Evolutionary conservation across 2,888 invertebrate genomes (phyloP).

Genomic region (Sminthurinus aureus): DNA sequence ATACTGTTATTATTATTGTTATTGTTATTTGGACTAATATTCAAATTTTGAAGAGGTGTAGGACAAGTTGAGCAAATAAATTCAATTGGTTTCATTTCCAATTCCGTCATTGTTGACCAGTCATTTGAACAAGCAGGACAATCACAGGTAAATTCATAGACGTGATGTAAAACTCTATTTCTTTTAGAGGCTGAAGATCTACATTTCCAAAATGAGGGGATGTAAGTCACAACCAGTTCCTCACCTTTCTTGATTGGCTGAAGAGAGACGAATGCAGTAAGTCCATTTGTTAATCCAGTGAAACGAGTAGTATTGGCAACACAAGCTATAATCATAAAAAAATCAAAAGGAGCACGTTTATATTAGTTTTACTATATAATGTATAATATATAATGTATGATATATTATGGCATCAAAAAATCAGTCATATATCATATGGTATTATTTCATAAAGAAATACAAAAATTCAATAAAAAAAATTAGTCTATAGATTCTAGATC

Average conservation of each 20-base stretch:
- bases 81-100: not conserved
- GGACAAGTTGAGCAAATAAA: not conserved
- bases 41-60: not conserved
- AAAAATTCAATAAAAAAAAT: too few species aligned
- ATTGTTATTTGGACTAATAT: not conserved
- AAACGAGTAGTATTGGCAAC: constrained; percentile 6
- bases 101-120: not conserved
- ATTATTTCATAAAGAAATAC: too few species aligned
- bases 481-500: too few species aligned
- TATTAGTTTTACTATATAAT: too few species aligned
- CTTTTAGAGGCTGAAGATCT: not conserved
- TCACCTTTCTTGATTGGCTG: not conserved
- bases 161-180: not conserved
- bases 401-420: too few species aligned
- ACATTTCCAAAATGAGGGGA: not conserved
- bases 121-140: constrained; percentile 11
- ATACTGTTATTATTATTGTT: not conserved
- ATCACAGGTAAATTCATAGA: constrained; percentile 11
- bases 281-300: not conserved
- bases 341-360: too few species aligned
- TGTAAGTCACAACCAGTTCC: constrained; percentile 12
- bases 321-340: too few species aligned
- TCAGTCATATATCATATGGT: too few species aligned
- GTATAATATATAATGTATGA: too few species aligned
- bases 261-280: not conserved